Base-by-base conservation (phyloP, 1,140 invertebrate species). In the Drosophila grimshawi region DNA sequence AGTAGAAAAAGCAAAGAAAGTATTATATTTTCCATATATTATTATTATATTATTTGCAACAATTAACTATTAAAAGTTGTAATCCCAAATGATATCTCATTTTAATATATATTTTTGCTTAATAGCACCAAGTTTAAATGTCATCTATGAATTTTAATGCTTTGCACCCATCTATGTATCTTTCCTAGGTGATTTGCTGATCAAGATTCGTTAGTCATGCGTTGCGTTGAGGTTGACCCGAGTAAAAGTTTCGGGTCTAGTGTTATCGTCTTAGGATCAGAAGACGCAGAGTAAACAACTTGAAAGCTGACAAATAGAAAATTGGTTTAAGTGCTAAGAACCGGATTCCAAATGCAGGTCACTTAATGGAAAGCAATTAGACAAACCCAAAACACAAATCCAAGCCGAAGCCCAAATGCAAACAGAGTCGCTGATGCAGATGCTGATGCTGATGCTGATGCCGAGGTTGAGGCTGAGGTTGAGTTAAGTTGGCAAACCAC, bases 301-400 rank as follows among this genome's bases (percentile, higher is more conserved):
- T 7, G 3, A 55, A 83, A 65, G 52, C 43, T 56, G 43, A 60
- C 35, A 48, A 35, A 46, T 39, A 39, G 45, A 46, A 53, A 86
- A 86, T 88, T 80, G 83, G 76, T 62, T 86, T 80, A 86, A 82
- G 80, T 74, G 62, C 80, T 76, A 61, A 69, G 19, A 68, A 68
- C 51, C 56, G 51, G 64, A 53, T 60, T n/a, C 32, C 7, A 33
- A 11, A 37, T 5, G 11, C 52, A 52, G 61, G 61, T 65, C 53
- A 52, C 27, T 30, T 35, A 75, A 75, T 70, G 72, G 33, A 71
- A 75, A 71, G 60, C 68, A 76, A 76, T 76, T 71, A 65, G 29
- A 56, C 5, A 46, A 62, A 27, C 7, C 7, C 30, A 3, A 46
- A 52, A 29, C 27, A 46, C 5, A 19, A 56, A 49, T n/a, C 6